phyloP scores from a whole-genome alignment of 1,140 invertebrate genomes.

The Saccostrea cuccullata region DNA sequence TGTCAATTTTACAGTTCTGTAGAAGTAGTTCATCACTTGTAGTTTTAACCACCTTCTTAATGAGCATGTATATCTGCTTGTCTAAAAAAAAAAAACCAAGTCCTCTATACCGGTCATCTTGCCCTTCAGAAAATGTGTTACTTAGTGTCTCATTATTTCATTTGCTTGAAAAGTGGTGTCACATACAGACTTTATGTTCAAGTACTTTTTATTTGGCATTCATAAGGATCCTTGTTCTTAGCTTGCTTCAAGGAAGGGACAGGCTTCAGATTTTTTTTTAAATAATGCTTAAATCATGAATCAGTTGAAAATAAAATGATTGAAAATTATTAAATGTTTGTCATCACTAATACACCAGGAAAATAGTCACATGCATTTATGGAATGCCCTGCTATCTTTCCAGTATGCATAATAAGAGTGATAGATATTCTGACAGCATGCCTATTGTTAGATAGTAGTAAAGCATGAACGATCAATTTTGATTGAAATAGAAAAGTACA shows the following conservation, averaged over 20 bases:
- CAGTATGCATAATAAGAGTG: neutral
- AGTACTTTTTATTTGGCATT: conserved; percentile 6
- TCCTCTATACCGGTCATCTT: conserved; percentile 7
- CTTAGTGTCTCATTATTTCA: conserved; percentile 17
- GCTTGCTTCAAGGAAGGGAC: conserved; percentile 29
- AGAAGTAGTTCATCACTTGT: neutral
- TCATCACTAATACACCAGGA: neutral
- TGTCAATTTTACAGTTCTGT: neutral
- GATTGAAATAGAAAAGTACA: too few relatives aligned
- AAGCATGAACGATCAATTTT: too few relatives aligned
- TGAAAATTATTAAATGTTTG: conserved; percentile 15
- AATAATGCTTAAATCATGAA: conserved; percentile 36
- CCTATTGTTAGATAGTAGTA: neutral
- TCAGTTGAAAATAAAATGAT: conserved; percentile 33
- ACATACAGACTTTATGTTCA: conserved; percentile 25
- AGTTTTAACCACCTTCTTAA: neutral
- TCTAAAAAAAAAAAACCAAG: neutral
- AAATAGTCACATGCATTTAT: neutral
- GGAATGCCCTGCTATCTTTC: neutral
- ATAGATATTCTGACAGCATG: neutral
- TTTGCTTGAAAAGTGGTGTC: conserved; percentile 30
- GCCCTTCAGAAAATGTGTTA: neutral
- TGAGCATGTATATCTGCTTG: neutral
- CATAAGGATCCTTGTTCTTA: conserved; percentile 7
- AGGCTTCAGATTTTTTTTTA: conserved; percentile 2